These are phyloP conservation scores for Coluber constrictor DNA, from an alignment of 2,797 vertebrate genomes.

Conservation along the genomic window DNA sequence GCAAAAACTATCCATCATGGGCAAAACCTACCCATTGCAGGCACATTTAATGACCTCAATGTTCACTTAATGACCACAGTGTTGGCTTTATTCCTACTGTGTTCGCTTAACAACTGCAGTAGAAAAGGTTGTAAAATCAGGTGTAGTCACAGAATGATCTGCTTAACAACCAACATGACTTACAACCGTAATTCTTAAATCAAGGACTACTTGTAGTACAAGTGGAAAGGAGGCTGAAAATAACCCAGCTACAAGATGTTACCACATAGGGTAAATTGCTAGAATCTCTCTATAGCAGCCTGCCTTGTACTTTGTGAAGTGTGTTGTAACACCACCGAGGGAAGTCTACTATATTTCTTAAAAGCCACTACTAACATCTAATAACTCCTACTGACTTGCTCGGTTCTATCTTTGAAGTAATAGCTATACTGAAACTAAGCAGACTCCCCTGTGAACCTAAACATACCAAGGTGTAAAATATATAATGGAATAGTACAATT, in stretches of 20 bases:
- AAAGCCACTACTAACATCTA: conserved; percentile 24
- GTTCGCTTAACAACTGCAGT: not conserved
- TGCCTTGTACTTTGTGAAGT: not conserved
- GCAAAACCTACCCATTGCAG: not conserved
- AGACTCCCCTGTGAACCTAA: conserved; percentile 13
- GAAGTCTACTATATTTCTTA: not conserved
- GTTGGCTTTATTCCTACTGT: not conserved
- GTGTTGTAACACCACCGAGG: not conserved
- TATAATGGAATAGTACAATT: conserved; percentile 53
- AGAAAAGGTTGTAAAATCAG: not conserved
- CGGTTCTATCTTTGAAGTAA: conserved; percentile 55
- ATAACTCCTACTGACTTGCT: conserved; percentile 32
- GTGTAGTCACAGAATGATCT: not conserved
- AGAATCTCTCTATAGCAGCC: too few species aligned
- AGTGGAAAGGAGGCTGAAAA: not conserved
- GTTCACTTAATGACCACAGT: not conserved
- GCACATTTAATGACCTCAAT: not conserved
- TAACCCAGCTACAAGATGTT: not conserved
- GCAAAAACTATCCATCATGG: not conserved
- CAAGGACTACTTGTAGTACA: too few species aligned
- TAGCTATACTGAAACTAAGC: conserved; percentile 57
- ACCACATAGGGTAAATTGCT: too few species aligned
- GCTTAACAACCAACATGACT: not conserved
- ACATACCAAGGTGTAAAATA: conserved; percentile 34
- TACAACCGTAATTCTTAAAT: not conserved